Evolutionary conservation across 2,113 vertebrate genomes (phyloP).

Genomic region (Anguilla rostrata): DNA sequence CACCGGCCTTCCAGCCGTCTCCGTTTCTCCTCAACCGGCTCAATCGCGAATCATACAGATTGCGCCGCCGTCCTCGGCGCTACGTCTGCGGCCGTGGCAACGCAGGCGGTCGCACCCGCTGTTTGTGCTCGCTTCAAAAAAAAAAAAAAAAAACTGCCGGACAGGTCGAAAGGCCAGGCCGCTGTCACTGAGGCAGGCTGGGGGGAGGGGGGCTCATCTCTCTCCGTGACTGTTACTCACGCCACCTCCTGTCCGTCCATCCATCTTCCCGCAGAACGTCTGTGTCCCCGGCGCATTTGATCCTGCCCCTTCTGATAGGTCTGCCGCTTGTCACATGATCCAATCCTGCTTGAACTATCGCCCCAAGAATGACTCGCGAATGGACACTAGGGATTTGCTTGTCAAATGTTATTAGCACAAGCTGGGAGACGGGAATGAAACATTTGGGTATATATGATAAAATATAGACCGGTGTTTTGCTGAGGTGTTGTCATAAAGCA

Average conservation of each 20-base stretch:
- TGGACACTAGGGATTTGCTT: slow-evolving; percentile 26
- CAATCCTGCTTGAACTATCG: slow-evolving; percentile 23
- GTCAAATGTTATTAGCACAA: slow-evolving; percentile 28
- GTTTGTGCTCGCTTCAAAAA: background rate
- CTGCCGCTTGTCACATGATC: slow-evolving; percentile 15
- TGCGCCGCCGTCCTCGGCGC: background rate
- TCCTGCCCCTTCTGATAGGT: slow-evolving; percentile 5
- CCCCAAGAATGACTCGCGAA: slow-evolving; percentile 25
- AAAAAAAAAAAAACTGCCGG: background rate
- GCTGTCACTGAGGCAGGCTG: background rate
- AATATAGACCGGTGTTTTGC: background rate
- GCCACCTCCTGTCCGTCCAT: slow-evolving; percentile 15
- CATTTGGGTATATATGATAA: background rate
- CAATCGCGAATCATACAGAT: background rate
- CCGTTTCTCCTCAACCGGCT: background rate
- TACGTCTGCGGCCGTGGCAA: background rate
- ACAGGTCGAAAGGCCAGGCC: background rate
- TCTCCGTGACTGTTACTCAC: background rate
- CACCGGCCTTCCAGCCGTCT: background rate
- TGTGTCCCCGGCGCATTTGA: background rate
- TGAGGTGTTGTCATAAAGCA: background rate
- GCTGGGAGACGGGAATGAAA: background rate
- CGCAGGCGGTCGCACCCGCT: background rate
- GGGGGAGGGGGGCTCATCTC: background rate
- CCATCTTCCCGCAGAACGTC: background rate